Evolutionary conservation across 2,797 vertebrate genomes (phyloP).

Genomic region (Enteromius afrohamiltoni): DNA sequence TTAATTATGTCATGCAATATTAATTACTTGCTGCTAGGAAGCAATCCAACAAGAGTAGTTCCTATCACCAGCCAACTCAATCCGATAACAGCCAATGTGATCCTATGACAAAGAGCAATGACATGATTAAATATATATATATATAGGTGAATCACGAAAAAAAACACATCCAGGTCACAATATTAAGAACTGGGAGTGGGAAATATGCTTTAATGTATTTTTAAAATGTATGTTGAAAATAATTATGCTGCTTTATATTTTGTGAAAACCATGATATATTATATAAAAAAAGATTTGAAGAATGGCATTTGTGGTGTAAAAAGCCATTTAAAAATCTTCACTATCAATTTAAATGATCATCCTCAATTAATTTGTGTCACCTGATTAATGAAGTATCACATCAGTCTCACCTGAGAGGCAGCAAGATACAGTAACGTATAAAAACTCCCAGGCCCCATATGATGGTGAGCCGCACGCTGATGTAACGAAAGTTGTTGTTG

Average conservation of each 20-base stretch:
- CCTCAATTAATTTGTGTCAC: background rate
- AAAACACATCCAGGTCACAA: background rate
- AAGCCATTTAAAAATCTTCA: background rate
- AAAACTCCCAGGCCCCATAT: slow-evolving; percentile 91
- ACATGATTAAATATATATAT: background rate
- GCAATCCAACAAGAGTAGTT: slow-evolving; percentile 84
- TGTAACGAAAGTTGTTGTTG: slow-evolving; percentile 91
- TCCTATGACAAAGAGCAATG: slow-evolving; percentile 69
- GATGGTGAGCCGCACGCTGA: slow-evolving; percentile 89
- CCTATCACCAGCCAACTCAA: slow-evolving; percentile 88
- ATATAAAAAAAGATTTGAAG: background rate
- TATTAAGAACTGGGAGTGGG: background rate
- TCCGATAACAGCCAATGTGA: slow-evolving; percentile 88
- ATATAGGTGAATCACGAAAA: background rate
- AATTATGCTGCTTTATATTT: background rate
- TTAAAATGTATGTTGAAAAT: background rate
- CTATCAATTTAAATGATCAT: background rate
- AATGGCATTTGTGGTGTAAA: background rate
- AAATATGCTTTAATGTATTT: background rate
- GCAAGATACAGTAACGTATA: slow-evolving; percentile 87
- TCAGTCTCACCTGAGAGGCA: slow-evolving; percentile 86
- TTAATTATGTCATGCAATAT: slow-evolving; percentile 3
- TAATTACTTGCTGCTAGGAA: slow-evolving; percentile 87
- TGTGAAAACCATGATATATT: background rate
- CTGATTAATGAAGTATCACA: background rate